phyloP scores from a whole-genome alignment of 2,113 vertebrate species.

The Alethe castanea region DNA sequence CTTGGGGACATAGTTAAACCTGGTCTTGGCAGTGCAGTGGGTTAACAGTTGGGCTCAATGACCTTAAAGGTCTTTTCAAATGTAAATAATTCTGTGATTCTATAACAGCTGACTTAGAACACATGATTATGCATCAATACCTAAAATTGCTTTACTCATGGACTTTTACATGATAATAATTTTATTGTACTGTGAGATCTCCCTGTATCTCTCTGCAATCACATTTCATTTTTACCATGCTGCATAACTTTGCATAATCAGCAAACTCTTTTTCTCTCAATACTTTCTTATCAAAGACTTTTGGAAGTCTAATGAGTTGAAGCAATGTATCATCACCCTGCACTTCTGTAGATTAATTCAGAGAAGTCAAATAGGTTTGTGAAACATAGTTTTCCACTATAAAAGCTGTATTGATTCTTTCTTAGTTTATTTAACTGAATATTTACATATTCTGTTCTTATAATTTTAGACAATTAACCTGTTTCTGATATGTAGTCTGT shows the following conservation, averaged over 20 bases:
- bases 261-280: background rate
- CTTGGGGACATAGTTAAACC: background rate
- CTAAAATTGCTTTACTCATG: background rate
- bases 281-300: background rate
- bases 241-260: background rate
- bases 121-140: background rate
- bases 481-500: background rate
- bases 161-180: background rate
- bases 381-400: background rate
- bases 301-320: background rate
- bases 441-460: background rate
- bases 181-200: background rate
- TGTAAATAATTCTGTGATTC: background rate
- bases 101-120: background rate
- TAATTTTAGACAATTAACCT: background rate
- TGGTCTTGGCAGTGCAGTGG: background rate
- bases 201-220: background rate
- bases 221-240: background rate
- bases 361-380: background rate
- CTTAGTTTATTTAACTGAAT: background rate
- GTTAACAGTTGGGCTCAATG: background rate
- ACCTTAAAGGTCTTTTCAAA: background rate
- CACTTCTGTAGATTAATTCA: background rate
- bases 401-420: background rate
- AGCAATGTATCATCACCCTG: background rate